Evolutionary conservation across 2,113 vertebrate genomes (phyloP).

Genomic region (Eublepharis macularius): DNA sequence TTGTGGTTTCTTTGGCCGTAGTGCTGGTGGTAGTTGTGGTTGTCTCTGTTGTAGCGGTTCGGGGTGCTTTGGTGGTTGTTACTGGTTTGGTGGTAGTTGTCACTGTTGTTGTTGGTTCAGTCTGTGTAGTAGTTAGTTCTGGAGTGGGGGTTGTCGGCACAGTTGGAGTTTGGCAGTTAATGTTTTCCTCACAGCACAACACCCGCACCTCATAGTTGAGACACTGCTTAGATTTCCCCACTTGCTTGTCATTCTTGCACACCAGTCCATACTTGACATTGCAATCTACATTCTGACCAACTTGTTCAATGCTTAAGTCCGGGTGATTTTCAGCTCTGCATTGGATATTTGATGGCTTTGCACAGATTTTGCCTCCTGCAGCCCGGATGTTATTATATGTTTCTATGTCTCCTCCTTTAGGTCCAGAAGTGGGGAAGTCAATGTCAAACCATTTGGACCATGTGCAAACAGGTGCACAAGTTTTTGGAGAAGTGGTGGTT

Average conservation of each 20-base stretch:
- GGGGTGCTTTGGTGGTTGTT: fast-evolving
- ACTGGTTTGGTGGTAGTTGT: not conserved
- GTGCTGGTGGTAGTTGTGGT: not conserved
- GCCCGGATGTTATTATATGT: slow-evolving; percentile 65
- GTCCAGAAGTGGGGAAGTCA: slow-evolving; percentile 52
- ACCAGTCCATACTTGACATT: slow-evolving; percentile 53
- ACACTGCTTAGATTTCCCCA: slow-evolving; percentile 26
- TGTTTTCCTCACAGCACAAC: slow-evolving; percentile 44
- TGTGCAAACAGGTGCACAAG: slow-evolving; percentile 24
- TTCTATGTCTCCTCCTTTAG: slow-evolving; percentile 31
- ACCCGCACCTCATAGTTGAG: slow-evolving; percentile 62
- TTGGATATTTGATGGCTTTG: slow-evolving; percentile 45
- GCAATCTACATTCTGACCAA: slow-evolving; percentile 22
- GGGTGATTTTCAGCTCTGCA: slow-evolving; percentile 60
- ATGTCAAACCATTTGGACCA: slow-evolving; percentile 72
- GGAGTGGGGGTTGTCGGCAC: not conserved
- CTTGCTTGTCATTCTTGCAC: slow-evolving; percentile 68
- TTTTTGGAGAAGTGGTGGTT: not conserved
- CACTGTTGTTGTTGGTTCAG: slow-evolving; percentile 1
- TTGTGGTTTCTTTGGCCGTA: fast-evolving
- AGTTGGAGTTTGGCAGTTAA: not conserved
- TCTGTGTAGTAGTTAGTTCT: fast-evolving
- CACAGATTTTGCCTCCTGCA: slow-evolving; percentile 51
- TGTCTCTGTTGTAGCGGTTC: fast-evolving
- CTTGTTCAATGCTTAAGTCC: not conserved